Evolutionary conservation across 2,888 invertebrate genomes (phyloP), one percentile per base, ranked within the genome.

Genomic region (Thalpophila matura): DNA sequence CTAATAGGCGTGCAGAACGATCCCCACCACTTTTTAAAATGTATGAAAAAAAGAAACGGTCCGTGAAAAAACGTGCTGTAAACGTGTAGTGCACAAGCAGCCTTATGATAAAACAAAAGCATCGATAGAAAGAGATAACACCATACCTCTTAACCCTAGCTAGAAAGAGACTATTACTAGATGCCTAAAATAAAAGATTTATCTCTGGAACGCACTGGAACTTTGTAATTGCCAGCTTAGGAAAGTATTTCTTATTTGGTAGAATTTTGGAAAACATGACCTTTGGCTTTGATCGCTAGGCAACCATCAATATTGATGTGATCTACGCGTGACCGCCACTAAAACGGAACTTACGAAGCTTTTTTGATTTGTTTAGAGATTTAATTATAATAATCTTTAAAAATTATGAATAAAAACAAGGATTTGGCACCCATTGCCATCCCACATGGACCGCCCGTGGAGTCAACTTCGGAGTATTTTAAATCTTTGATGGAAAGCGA

Each of bases 401-500:
- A 54, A 61, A 87, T 79, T 77, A 90, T 91, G 91, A 89, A 89
- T 79, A 91, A 91, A 82, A 71, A 73, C 5, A 94, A 93, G 69
- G 95, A 95, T 73, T 83, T 95, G 70, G 95, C 95, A 4, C 95
- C 95, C 1, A 94, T 95, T 29, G 94, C 89, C 40, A 90, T 95
- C 46, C 95, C 94, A 1, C 95, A 94, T 83, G 94, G 94, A 3
- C 93, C 93, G 45, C 92, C 95, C 0, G 95, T 95, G 72, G 92
- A 95, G 76, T 93, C 92, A 29, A 92, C 96, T 0, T 79, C 89
- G 7, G 95, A 96, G 74, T 96, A 95, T 81, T 95, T 94, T 69
- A 91, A 95, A 66, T 96, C 96, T 0, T 89, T 95, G 64, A 92
- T 93, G 87, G 95, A 95, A 82, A 92, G 92, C 47, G 82, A 88